Base-by-base conservation (phyloP, 2,888 invertebrate species). In the Panopea generosa region DNA sequence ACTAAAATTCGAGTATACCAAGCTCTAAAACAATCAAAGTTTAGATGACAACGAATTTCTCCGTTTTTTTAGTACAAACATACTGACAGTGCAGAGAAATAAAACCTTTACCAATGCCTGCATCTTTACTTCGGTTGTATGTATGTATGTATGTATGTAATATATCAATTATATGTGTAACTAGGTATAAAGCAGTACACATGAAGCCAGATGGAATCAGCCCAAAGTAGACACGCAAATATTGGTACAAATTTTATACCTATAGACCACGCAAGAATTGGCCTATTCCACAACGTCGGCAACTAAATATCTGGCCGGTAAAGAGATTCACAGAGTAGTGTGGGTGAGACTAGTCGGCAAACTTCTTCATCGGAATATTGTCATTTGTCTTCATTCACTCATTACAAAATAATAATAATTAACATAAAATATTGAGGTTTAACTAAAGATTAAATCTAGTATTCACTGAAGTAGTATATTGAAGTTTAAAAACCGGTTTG, bases 81-180 rank as follows among this genome's bases (percentile, higher is more conserved):
- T 11, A 4, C 33, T 33, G 4, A 33, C 11, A 11, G 4, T 33
- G 33, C 11, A 11, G 33, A 7, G 33, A 33, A 33, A 33, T 33
- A 33, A 33, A 11, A 33, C 6, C 33, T 33, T 33, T 33, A 33
- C 33, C 33, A 33, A 33, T 11, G 33, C 11, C 4, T 11, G 11
- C 11, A 4, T 33, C 33, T 11, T 63, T 38, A 53, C 67, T 26
- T 33, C 49, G 52, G 40, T 61, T 74, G 73, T 73, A 73, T 78
- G 77, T 70, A 73, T 77, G 77, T 77, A 77, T 77, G 73, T 78
- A 74, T 78, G 73, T 78, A 78, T 60, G 67, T 61, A 67, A 52
- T 49, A 7, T 40, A 16, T 16, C 6, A 18, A 16, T 45, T 45
- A 45, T 33, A 29, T 2, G 29, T 53, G 14, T 53, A 53, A 16